phyloP scores from a whole-genome alignment of 2,113 vertebrate genomes.

The Pedetes capensis region DNA sequence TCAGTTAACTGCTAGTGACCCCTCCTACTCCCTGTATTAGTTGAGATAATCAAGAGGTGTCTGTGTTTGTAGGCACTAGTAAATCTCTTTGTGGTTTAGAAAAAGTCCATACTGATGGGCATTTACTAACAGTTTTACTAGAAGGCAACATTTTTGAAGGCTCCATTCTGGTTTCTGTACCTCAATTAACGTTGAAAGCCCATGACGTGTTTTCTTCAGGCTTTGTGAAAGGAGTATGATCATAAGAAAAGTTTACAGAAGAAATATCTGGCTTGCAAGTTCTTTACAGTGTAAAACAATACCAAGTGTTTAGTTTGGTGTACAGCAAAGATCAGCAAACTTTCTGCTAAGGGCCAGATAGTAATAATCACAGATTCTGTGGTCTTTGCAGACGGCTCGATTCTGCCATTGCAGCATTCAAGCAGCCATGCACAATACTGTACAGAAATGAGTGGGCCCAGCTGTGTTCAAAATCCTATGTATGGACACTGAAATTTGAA shows the following conservation, averaged over 20 bases:
- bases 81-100: constrained; percentile 5
- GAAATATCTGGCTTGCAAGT: constrained; percentile 8
- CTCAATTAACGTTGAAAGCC: not conserved
- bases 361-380: not conserved
- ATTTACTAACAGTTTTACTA: constrained; percentile 14
- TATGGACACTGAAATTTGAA: not conserved
- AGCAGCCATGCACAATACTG: not conserved
- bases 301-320: not conserved
- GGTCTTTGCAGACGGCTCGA: not conserved
- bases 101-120: not conserved
- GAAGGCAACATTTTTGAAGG: not conserved
- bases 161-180: not conserved
- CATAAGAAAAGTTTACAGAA: not conserved
- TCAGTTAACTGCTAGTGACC: not conserved
- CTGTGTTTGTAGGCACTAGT: not conserved
- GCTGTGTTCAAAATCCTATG: not conserved
- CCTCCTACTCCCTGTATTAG: not conserved
- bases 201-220: not conserved
- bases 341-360: not conserved
- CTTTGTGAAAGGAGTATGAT: constrained; percentile 4
- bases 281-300: not conserved
- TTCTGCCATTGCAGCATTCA: not conserved
- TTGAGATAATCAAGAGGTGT: not conserved
- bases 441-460: not conserved
- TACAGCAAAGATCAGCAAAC: not conserved